Base-by-base conservation (phyloP, 2,888 invertebrate genomes). In the Mactromeris polynyma region DNA sequence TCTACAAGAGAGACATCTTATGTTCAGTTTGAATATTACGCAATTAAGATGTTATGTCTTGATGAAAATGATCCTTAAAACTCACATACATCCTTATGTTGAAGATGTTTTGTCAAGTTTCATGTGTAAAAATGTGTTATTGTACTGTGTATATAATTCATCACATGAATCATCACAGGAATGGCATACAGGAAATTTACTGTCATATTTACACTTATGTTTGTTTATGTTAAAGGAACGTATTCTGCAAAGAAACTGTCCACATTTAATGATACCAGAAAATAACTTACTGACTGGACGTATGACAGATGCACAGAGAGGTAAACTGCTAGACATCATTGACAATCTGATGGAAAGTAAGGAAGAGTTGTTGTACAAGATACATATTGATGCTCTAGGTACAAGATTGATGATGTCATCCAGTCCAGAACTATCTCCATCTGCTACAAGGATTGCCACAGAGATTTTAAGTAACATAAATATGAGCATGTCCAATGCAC, bases 51-150 rank as follows among this genome's bases (percentile, higher is more conserved):
- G 78, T 78, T 78, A 78, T 38, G n/a, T 78, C 78, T 38, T 78
- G 40, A 17, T 80, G 80, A 80, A 80, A 46, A 80, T 80, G 80
- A 80, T 80, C 26, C 31, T 80, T 2, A 80, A 80, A 46, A 80
- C 80, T 26, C 46, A 38, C 26, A 80, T 80, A n/a, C 26, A 80
- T 42, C 42, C 80, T 4, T 2, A n/a, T 0, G n/a, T 42, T 42
- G 11, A 80, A 46, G 80, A 46, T n/a, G 31, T 46, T 6, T n/a
- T 80, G 42, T 46, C 80, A 80, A 80, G 80, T 33, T 80, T 80
- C 31, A 80, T 80, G 80, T 80, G 80, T 46, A 80, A 80, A 46
- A 46, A 42, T 26, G 46, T 80, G n/a, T 19, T 80, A 14, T 26
- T 80, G 46, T 26, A 80, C 80, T 46, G 80, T 80, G n/a, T 80